Evolutionary conservation across 2,797 vertebrate species (phyloP), one percentile per base, ranked within the genome.

Genomic region (Telmatherina bonti): DNA sequence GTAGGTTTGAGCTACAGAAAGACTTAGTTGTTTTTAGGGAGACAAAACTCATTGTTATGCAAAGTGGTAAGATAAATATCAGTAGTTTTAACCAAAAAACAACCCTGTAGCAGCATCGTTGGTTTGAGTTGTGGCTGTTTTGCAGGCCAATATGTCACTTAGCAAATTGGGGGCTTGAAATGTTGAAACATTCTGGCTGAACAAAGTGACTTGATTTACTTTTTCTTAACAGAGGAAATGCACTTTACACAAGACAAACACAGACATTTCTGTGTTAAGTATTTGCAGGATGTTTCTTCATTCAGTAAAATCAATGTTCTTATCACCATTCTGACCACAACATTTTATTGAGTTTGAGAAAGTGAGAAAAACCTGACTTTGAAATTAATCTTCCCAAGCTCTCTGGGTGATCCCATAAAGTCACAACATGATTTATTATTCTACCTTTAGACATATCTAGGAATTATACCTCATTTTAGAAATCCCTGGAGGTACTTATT

Each of bases 401-500:
- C 74, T 80, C 64, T 70, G 69, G 74, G 72, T 62, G 13, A 83
- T 66, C 63, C 70, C 64, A 63, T 86, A 72, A 87, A 80, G 72
- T 76, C 86, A 80, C 26, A 24, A 26, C 47, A 65, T 89, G 82
- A 93, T 92, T 91, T 75, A 89, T 90, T 65, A 69, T 60, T 82
- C 59, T 87, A 80, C 87, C 85, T 82, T 79, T 76, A 78, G 89
- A 92, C 86, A 82, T 91, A 85, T 67, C 70, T 38, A 78, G 85
- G 85, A 92, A 89, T 85, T 88, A 91, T 87, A 67, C 53, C 69
- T 80, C 81, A 74, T 92, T 89, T 69, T 83, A 87, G 83, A 82
- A 93, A 90, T 85, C 86, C 87, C 91, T 64, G 45, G 81, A 90
- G 87, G 84, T 78, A 63, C 87, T 91, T 85, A 93, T 91, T 92